phyloP scores from a whole-genome alignment of 2,888 invertebrate genomes.

The Criorhina ranunculi region DNA sequence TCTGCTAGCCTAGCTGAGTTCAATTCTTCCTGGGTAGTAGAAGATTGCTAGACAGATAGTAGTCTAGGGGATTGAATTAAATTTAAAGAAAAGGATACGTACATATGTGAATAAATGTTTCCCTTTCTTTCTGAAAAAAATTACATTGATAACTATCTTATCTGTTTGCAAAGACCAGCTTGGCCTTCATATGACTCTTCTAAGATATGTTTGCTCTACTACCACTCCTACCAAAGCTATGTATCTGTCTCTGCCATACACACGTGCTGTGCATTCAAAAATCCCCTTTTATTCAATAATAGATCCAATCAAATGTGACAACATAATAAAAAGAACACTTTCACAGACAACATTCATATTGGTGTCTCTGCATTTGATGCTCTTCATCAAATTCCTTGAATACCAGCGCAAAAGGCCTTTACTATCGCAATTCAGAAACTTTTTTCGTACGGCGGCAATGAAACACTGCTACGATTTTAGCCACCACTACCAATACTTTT shows the following conservation, averaged over 20 bases:
- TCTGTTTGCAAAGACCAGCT: too few relatives aligned
- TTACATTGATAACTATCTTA: too few relatives aligned
- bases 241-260: neutral
- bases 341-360: slow-evolving; percentile 3
- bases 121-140: too few relatives aligned
- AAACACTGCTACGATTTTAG: neutral
- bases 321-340: slow-evolving; percentile 4
- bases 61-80: too few relatives aligned
- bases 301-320: slow-evolving; percentile 23
- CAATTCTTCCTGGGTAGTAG: too few relatives aligned
- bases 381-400: slow-evolving; percentile 1
- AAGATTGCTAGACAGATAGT: too few relatives aligned
- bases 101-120: too few relatives aligned
- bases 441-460: slow-evolving; percentile 11
- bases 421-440: neutral
- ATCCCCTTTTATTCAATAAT: slow-evolving; percentile 24
- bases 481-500: slow-evolving; percentile 1
- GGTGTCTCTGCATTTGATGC: slow-evolving; percentile 4
- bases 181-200: too few relatives aligned
- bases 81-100: too few relatives aligned
- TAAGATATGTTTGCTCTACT: too few relatives aligned
- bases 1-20: too few relatives aligned
- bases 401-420: neutral
- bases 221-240: neutral
- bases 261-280: neutral